Conservation (phyloP, 1,140 invertebrate species). For the Venustaconcha ellipsiformis region DNA sequence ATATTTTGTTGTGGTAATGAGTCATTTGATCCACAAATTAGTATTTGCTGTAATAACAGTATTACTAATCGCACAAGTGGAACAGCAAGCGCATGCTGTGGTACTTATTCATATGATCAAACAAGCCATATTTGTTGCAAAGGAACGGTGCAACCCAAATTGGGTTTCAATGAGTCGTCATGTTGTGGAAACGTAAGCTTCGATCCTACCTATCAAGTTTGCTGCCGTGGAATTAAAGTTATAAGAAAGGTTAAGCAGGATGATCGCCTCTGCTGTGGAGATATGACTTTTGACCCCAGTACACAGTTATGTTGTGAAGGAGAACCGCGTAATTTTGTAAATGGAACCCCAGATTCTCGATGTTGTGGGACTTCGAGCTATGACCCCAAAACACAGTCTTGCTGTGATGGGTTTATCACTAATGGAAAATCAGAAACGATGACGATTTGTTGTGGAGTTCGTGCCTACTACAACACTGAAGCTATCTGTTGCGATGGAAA, state of each 20-base stretch:
- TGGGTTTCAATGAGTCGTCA: not conserved
- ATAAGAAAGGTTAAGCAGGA: constrained; percentile 5
- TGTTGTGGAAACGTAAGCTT: constrained; percentile 8
- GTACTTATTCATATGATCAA: not conserved
- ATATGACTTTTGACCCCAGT: constrained; percentile 6
- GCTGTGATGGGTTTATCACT: constrained; percentile 9
- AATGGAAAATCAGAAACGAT: constrained; percentile 1
- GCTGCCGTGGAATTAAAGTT: not conserved
- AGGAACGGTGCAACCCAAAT: not conserved
- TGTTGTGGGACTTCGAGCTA: constrained; percentile 25
- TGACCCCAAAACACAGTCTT: constrained; percentile 11
- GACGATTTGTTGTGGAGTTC: too few species aligned
- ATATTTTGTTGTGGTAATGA: constrained; percentile 5
- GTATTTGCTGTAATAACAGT: too few species aligned
- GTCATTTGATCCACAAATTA: not conserved
- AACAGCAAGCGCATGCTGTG: not conserved
- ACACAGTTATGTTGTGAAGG: constrained; percentile 25
- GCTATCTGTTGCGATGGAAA: not conserved
- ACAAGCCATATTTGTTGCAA: constrained; percentile 10
- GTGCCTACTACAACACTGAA: too few species aligned
- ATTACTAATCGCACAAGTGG: too few species aligned
- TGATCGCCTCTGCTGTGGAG: constrained; percentile 11
- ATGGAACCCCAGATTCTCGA: not conserved
- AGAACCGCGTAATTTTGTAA: constrained; percentile 16
- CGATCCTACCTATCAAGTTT: constrained; percentile 6